These are phyloP conservation scores for Ornithoptera priamus DNA, from an alignment of 2,888 invertebrate genomes.

Conservation along the genomic window DNA sequence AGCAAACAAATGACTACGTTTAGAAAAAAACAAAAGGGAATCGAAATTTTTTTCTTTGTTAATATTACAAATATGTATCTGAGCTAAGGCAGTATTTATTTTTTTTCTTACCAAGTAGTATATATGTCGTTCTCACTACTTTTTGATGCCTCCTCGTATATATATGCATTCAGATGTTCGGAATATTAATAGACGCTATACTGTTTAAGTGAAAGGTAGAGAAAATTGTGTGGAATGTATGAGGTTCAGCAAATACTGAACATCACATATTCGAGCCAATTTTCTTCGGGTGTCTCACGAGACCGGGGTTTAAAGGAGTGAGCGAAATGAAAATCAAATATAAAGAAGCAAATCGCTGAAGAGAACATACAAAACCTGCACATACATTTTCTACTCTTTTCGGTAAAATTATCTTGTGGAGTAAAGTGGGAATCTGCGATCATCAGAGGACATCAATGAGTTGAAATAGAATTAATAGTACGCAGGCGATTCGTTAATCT, in stretches of 20 bases:
- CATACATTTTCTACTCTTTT: background rate
- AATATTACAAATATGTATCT: no score
- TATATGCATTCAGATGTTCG: background rate
- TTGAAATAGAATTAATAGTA: no score
- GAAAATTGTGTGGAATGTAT: background rate
- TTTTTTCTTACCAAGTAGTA: no score
- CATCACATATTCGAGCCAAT: conserved; percentile 11
- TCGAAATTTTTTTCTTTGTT: no score
- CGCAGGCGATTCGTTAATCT: no score
- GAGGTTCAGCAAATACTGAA: conserved; percentile 8
- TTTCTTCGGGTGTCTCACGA: conserved; percentile 16
- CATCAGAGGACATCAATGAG: background rate
- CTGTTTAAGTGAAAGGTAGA: background rate
- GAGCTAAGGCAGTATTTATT: no score
- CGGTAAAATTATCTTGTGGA: background rate
- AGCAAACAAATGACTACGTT: no score
- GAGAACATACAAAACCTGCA: background rate
- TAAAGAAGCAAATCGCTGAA: background rate
- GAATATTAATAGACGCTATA: background rate
- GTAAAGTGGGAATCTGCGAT: background rate
- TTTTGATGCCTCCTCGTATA: no score
- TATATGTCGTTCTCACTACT: no score
- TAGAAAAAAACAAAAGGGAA: no score
- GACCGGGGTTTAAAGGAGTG: conserved; percentile 1
- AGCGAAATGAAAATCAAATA: conserved; percentile 19